phyloP scores from a whole-genome alignment of 1,140 invertebrate genomes.

The Habropoda laboriosa region DNA sequence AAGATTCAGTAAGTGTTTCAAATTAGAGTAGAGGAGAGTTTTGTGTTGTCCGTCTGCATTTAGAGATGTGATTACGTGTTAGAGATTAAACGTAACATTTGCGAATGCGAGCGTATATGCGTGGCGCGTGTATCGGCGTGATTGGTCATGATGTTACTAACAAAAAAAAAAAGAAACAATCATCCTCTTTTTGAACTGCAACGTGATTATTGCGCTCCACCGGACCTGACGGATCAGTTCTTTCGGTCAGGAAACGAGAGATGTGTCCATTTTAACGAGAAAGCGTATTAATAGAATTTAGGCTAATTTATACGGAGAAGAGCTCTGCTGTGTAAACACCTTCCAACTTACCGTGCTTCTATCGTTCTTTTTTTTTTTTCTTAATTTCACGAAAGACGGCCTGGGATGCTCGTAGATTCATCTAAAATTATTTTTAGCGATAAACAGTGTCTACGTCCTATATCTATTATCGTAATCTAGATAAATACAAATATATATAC shows the following conservation, averaged over 20 bases:
- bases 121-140: constrained; percentile 16
- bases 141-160: constrained; percentile 42
- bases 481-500: not conserved
- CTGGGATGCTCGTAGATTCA: constrained; percentile 79
- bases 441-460: constrained; percentile 41
- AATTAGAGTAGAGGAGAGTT: constrained; percentile 74
- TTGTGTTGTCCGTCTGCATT: constrained; percentile 64
- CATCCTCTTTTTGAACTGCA: constrained; percentile 34
- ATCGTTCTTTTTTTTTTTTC: constrained; percentile 25
- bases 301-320: constrained; percentile 45
- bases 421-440: constrained; percentile 54
- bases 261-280: constrained; percentile 46
- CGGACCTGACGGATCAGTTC: constrained; percentile 15
- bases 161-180: too few relatives aligned
- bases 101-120: constrained; percentile 43
- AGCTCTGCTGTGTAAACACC: constrained; percentile 56
- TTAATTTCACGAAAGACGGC: constrained; percentile 62
- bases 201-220: constrained; percentile 40
- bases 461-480: constrained; percentile 10
- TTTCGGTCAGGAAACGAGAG: not conserved
- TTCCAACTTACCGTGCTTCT: constrained; percentile 57
- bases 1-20: constrained; percentile 91
- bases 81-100: constrained; percentile 56
- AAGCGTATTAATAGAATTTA: constrained; percentile 27
- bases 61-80: constrained; percentile 64